Evolutionary conservation across 1,140 invertebrate species (phyloP), one percentile per base, ranked within the genome.

Genomic region (Coptotermes formosanus): DNA sequence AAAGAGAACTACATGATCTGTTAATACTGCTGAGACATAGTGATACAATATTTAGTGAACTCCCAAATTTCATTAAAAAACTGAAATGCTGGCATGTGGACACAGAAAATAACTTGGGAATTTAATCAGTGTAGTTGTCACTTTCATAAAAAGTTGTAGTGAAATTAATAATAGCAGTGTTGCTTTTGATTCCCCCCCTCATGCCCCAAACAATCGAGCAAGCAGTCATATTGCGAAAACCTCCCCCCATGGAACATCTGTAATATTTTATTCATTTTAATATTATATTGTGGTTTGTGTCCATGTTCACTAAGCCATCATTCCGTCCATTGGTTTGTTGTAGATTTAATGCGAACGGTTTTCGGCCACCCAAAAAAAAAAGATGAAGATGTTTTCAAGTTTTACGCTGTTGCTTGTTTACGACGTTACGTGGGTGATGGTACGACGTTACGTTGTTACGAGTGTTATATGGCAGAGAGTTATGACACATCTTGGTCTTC

Each of bases 401-500:
- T 75, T 75, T 75, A 75, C 64, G 64, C n/a, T 75, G 64, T 75
- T 75, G 64, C 48, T 83, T 45, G 43, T 44, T 83, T 43, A 83
- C 82, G 82, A 44, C 43, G 82, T 83, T 75, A 75, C 64, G 64
- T 75, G 64, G 64, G 64, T 75, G 64, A 30, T 30, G 64, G n/a
- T 75, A 75, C n/a, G 64, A 83, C 43, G 82, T 83, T 83, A 83
- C 82, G 43, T 83, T 83, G 64, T 75, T 75, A 83, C 82, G 82
- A 83, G 23, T 52, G 48, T 83, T 83, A 25, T 16, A 44, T 25
- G 82, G 82, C 82, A 75, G 64, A 75, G 64, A 87, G 86, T 97
- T 97, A 97, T 95, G 96, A 97, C 91, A 97, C 96, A 92, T 97
- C 96, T 92, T 98, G 96, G 92, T 97, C 97, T 92, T 98, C 97